Percentiles rank a stretch among this genome's conserved stretches.
Conservation (phyloP, 2,888 invertebrate genomes). For the Aleiodes leptofemur region DNA sequence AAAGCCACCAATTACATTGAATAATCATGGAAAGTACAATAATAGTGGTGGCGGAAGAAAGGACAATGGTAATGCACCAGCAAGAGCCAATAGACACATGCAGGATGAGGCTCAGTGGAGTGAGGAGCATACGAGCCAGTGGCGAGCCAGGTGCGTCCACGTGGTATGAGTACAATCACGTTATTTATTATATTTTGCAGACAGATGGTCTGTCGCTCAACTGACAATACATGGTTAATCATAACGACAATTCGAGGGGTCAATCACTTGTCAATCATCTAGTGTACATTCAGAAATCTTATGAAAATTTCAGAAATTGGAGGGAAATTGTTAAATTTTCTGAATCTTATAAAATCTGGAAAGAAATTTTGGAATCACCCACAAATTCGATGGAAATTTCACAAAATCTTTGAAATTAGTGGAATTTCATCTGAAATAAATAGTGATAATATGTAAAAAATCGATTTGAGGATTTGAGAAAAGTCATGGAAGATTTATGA, state of each 20-base stretch:
- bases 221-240: conserved; percentile 16
- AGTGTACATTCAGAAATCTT: too few relatives aligned
- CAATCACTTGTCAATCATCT: too few relatives aligned
- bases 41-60: conserved; percentile 61
- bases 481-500: too few relatives aligned
- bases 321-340: too few relatives aligned
- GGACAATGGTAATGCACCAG: conserved; percentile 65
- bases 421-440: too few relatives aligned
- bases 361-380: too few relatives aligned
- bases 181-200: conserved; percentile 60
- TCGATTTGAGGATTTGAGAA: too few relatives aligned
- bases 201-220: not conserved
- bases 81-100: conserved; percentile 62
- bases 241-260: not conserved
- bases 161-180: conserved; percentile 74
- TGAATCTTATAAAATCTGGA: too few relatives aligned
- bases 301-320: too few relatives aligned
- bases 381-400: too few relatives aligned
- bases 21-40: conserved; percentile 71
- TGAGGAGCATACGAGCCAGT: conserved; percentile 73
- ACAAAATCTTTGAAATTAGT: too few relatives aligned
- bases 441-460: too few relatives aligned
- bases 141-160: conserved; percentile 75
- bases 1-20: conserved; percentile 72
- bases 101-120: conserved; percentile 69